Conservation (phyloP, 2,113 vertebrate species). For the Ictidomys tridecemlineatus region DNA sequence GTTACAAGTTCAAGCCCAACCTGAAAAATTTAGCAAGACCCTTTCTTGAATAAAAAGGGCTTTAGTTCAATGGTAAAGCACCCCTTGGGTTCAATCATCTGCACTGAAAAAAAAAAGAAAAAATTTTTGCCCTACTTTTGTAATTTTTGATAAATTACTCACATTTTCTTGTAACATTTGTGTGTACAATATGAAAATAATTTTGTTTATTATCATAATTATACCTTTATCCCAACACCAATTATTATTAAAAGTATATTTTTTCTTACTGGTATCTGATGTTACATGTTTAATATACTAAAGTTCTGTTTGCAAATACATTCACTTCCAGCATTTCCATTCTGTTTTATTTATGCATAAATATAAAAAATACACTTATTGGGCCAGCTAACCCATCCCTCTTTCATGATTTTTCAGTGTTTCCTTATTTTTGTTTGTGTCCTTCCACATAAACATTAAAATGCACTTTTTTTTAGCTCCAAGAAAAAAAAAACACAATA, state of each 20-base stretch:
- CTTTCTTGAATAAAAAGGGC: too few species aligned
- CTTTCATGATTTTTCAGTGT: background rate
- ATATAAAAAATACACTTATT: background rate
- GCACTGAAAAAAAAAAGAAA: too few species aligned
- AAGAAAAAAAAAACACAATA: background rate
- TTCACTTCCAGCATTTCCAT: background rate
- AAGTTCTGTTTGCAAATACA: background rate
- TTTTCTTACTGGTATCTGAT: background rate
- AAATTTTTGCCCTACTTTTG: background rate
- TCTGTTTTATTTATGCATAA: accelerated
- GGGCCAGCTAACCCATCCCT: background rate
- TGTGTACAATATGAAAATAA: background rate
- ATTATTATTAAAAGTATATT: background rate
- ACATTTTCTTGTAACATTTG: background rate
- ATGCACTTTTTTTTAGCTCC: background rate
- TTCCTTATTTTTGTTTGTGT: background rate
- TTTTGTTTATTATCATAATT: background rate
- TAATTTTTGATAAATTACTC: background rate
- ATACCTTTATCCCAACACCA: background rate
- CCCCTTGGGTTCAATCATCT: too few species aligned
- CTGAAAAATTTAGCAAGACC: too few species aligned
- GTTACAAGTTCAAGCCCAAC: too few species aligned
- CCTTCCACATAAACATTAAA: background rate
- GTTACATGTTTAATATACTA: background rate
- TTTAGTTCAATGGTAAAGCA: too few species aligned